Base-by-base conservation (phyloP, 2,888 invertebrate species). In the Coremacera marginata region DNA sequence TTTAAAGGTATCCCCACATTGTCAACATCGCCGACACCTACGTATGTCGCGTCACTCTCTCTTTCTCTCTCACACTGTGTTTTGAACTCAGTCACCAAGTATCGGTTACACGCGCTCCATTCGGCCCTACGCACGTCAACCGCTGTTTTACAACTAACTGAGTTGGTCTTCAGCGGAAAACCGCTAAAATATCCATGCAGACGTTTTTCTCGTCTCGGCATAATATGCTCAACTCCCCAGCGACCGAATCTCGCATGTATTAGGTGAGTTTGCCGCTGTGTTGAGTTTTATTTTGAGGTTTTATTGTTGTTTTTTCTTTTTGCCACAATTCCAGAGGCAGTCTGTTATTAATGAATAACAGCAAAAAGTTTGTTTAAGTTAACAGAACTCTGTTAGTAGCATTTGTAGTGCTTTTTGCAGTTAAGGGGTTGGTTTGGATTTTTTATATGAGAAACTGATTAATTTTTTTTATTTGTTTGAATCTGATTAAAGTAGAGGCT, bases 81-180 rank as follows among this genome's bases (percentile, higher is more conserved):
- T 51, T 68, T 16, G 22, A 27, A 25, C 68, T 22, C 63, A 31
- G 49, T 67, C 44, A 19, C 67, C 5, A n/a, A 14, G 22, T 16
- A 25, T 27, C 7, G n/a, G 5, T 27, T n/a, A 34, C 63, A 65
- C 63, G 9, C 70, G 70, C 31, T n/a, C 52, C 25, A 19, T n/a
- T 60, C 37, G 37, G 37, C 11, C 16, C 49, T 52, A 73, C 62
- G 31, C 73, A 63, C 73, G 31, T 11, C 73, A 34, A 74, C 51
- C 73, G 73, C 63, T 74, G 63, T 27, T 63, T 74, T 74, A 14
- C 34, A 65, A 52, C 65, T 63, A 65, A 52, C 52, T 63, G 37
- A 51, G 25, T 60, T 22, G 44, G 37, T 71, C 44, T 68, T 68
- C 25, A 14, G 34, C 37, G 37, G 11, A 71, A 22, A 71, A 71